Evolutionary conservation across 2,113 vertebrate genomes (phyloP).

Genomic region (Cyprinodon tularosa): DNA sequence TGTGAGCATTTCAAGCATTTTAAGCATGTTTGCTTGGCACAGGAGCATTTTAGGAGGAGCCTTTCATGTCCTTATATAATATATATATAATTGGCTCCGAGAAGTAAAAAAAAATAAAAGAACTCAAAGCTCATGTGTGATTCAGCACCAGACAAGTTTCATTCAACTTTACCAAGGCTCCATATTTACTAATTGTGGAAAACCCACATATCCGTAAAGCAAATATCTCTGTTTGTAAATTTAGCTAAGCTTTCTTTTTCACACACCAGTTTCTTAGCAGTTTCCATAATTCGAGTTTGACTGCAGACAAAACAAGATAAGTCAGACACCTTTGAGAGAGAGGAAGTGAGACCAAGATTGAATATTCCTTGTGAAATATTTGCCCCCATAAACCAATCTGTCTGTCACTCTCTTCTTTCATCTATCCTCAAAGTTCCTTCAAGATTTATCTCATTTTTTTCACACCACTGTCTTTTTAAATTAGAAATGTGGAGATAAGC

Average conservation of each 20-base stretch:
- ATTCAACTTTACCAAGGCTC: conserved; percentile 16
- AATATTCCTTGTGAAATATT: conserved; percentile 25
- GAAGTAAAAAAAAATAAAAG: conserved; percentile 30
- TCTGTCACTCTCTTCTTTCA: conserved; percentile 37
- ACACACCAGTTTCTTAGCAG: conserved; percentile 17
- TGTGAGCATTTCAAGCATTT: background rate
- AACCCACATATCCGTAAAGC: conserved; percentile 5
- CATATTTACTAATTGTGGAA: conserved; percentile 9
- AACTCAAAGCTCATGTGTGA: background rate
- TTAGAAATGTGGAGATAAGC: conserved; percentile 44
- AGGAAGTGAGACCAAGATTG: background rate
- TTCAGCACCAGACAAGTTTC: conserved; percentile 35
- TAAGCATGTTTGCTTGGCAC: conserved; percentile 22
- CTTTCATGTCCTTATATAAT: conserved; percentile 43
- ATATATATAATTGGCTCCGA: conserved; percentile 41
- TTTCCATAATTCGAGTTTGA: conserved; percentile 49
- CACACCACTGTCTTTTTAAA: conserved; percentile 44
- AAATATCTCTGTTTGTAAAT: conserved; percentile 21
- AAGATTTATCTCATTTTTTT: conserved; percentile 50
- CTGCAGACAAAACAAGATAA: conserved; percentile 20
- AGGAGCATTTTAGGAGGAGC: conserved; percentile 31
- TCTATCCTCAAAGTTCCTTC: conserved; percentile 34
- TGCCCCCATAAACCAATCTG: conserved; percentile 28
- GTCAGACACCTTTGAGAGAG: conserved; percentile 16
- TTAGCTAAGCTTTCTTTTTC: conserved; percentile 23